Base-by-base conservation (phyloP, 1,140 invertebrate species). In the Calephelis nemesis region DNA sequence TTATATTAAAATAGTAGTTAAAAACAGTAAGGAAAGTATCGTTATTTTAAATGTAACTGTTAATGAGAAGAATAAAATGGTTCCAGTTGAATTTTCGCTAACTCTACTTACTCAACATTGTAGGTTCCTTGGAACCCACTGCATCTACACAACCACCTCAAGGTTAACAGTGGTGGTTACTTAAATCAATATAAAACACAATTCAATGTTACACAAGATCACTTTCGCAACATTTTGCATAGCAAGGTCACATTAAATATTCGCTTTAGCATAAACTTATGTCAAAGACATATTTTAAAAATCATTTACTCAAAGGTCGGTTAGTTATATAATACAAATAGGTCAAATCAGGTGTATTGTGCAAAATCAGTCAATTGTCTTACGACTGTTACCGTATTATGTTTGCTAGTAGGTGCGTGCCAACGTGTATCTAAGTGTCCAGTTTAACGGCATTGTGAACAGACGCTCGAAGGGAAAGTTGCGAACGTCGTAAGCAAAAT, bases 381-480 rank as follows among this genome's bases (percentile, higher is more conserved):
- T 58, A 15, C 15, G 8, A 58, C 52, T 30, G 52, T 58, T 9
- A 30, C 10, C 10, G 13, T 30, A 54, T 54, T 30, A 19, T 13
- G 9, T 39, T 54, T 30, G 30, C 19, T 54, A 12, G 54, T 54
- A 11, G 30, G 10, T 58, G 50, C 50, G 50, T 58, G 54, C 15
- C 15, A 9, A 13, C 9, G 52, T 19, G 15, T 54, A 30, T 30
- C 30, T 30, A 54, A 54, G 42, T 60, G 15, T 45, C 13, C n/a
- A 60, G 58, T 60, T 65, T 62, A 62, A 70, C 65, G 47, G 54
- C 39, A 62, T 19, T 47, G 45, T 62, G 65, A 49, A 45, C 63
- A 54, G 45, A 48, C 64, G 47, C 42, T 70, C 71, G 63, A 77
- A 85, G 77, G 77, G 82, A 87, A 87, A 87, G 85, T 87, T 81